Percentiles rank a stretch among this genome's conserved stretches.
phyloP scores from a whole-genome alignment of 1,140 invertebrate genomes.

The Berghia stephanieae region DNA sequence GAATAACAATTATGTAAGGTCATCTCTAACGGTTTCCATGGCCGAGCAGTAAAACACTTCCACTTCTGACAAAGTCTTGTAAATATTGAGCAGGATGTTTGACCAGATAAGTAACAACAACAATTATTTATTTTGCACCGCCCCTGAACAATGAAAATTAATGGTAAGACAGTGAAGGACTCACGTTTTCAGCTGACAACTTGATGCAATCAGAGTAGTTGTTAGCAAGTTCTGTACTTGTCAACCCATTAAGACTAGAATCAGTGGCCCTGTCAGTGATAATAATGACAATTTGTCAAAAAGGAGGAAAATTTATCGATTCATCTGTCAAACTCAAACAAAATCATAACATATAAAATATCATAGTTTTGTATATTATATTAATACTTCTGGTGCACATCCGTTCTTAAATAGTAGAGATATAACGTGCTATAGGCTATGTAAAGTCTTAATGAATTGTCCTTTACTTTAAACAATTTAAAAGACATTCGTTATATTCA shows the following conservation, averaged over 20 bases:
- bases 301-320: not conserved
- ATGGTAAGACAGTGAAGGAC: slow-evolving; percentile 37
- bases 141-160: too few relatives aligned
- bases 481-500: too few relatives aligned
- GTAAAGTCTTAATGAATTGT: too few relatives aligned
- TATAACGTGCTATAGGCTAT: not conserved
- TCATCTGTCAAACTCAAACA: not conserved
- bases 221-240: slow-evolving; percentile 70
- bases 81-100: not conserved
- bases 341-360: not conserved
- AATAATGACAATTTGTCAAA: slow-evolving; percentile 40
- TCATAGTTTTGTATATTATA: not conserved
- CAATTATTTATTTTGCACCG: too few relatives aligned
- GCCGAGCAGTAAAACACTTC: not conserved
- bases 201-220: slow-evolving; percentile 77
- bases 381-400: not conserved
- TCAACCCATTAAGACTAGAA: slow-evolving; percentile 63
- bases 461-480: too few relatives aligned
- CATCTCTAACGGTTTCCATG: not conserved
- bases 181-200: slow-evolving; percentile 76
- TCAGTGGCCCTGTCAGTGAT: too few relatives aligned
- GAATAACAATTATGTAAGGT: not conserved
- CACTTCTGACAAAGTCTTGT: not conserved
- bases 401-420: not conserved
- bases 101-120: not conserved